Percentiles rank a stretch among this genome's conserved stretches.
Conservation (phyloP, 2,113 vertebrate species). For the Pollimyrus isidori region DNA sequence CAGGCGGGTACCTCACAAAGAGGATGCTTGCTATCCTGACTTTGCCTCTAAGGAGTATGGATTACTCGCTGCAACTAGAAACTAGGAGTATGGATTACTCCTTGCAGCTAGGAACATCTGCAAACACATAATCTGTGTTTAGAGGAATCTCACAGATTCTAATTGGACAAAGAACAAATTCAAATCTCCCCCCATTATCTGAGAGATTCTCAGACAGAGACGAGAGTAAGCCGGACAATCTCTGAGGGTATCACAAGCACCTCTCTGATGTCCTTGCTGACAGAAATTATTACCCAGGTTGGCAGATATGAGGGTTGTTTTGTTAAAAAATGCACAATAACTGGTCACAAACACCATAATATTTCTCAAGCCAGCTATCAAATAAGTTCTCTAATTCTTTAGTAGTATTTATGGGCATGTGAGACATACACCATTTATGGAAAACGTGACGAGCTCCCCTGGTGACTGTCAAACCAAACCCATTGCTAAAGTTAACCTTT, state of each 20-base stretch:
- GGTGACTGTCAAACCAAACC: slow-evolving; percentile 59
- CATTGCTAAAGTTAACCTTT: slow-evolving; percentile 68
- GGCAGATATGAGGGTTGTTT: not conserved
- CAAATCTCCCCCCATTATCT: not conserved
- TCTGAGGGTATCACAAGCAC: not conserved
- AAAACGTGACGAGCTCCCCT: slow-evolving; percentile 51
- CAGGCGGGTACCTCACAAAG: not conserved
- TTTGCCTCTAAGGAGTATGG: not conserved
- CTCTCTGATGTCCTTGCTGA: not conserved
- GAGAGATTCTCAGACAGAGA: not conserved
- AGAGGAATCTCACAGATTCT: not conserved
- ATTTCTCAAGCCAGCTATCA: slow-evolving; percentile 22
- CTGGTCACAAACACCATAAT: not conserved
- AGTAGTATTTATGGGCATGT: slow-evolving; percentile 51
- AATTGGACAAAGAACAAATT: not conserved
- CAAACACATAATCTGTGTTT: not conserved
- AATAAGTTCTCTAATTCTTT: slow-evolving; percentile 52
- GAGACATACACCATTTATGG: slow-evolving; percentile 61
- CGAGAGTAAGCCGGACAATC: not conserved
- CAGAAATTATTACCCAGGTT: not conserved
- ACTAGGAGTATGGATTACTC: not conserved
- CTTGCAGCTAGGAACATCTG: not conserved
- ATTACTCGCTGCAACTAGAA: not conserved
- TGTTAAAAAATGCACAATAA: not conserved
- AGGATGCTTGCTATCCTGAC: not conserved